A percentile compares a stretch with the other conserved stretches of the same genome.
These are phyloP conservation scores for Papilio machaon DNA, from an alignment of 1,140 invertebrate species.

Conservation along the genomic window DNA sequence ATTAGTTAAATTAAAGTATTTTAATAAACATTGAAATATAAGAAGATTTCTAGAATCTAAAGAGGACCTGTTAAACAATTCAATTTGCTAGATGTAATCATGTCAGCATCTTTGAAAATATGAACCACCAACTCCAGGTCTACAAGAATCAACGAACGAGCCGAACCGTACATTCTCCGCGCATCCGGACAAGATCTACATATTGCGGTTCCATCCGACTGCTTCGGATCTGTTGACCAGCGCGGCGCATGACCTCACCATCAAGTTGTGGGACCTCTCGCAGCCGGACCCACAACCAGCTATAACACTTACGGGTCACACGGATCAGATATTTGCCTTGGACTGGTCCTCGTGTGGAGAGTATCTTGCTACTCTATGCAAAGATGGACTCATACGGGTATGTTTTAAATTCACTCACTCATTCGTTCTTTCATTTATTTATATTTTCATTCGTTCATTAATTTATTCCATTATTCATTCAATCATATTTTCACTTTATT, in stretches of 20 bases:
- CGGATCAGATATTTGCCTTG: conserved; percentile 94
- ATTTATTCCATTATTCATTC: too few species aligned
- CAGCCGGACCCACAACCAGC: conserved; percentile 73
- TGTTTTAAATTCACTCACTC: conserved; percentile 37
- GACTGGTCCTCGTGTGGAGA: conserved; percentile 95
- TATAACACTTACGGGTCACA: conserved; percentile 86
- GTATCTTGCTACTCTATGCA: conserved; percentile 92
- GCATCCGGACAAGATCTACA: conserved; percentile 95
- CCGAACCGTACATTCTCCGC: conserved; percentile 87
- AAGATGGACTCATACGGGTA: conserved; percentile 93
- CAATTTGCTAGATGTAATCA: too few species aligned
- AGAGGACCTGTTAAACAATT: too few species aligned
- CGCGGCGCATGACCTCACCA: conserved; percentile 93
- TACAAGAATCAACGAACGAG: conserved; percentile 82
- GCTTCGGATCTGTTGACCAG: conserved; percentile 92
- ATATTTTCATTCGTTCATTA: too few species aligned
- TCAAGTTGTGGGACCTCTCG: conserved; percentile 83
- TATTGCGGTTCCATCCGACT: conserved; percentile 94
- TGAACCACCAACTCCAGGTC: conserved; percentile 61
- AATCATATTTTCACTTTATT: too few species aligned
- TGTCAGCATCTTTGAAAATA: too few species aligned
- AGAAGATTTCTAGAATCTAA: too few species aligned
- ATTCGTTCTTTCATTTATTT: too few species aligned
- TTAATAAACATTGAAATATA: too few species aligned
- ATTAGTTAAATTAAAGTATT: too few species aligned